Percentiles rank a stretch among this genome's conserved stretches.
phyloP scores from a whole-genome alignment of 2,797 vertebrate genomes.

The Hoplostethus atlanticus region DNA sequence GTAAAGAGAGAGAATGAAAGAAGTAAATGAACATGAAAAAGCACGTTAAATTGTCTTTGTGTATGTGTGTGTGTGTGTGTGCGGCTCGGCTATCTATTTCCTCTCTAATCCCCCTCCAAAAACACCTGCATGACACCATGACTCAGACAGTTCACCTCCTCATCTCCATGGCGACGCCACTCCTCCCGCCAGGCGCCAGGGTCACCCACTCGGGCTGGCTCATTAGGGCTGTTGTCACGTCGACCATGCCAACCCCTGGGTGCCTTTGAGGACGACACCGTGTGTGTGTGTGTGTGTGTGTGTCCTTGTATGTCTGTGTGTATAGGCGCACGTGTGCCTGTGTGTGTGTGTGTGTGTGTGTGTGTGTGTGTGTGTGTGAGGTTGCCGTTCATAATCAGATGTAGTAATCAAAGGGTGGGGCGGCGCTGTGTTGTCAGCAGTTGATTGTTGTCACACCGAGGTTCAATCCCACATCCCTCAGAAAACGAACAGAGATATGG shows the following conservation, averaged over 20 bases:
- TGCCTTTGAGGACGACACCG: conserved; percentile 77
- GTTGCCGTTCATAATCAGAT: conserved; percentile 59
- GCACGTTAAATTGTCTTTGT: no score
- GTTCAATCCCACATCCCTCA: conserved; percentile 40
- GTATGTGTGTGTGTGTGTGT: conserved; percentile 9
- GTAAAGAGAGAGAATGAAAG: conserved; percentile 8
- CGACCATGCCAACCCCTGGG: conserved; percentile 61
- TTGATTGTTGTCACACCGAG: conserved; percentile 47
- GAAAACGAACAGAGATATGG: conserved; percentile 31
- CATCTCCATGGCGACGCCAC: conserved; percentile 76
- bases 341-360: conserved; percentile 8
- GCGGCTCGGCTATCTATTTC: not conserved
- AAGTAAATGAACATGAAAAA: conserved; percentile 17
- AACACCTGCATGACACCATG: conserved; percentile 72
- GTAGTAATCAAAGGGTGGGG: conserved; percentile 45
- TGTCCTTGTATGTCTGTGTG: conserved; percentile 8
- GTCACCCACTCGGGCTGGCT: conserved; percentile 76
- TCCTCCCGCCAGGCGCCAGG: conserved; percentile 70
- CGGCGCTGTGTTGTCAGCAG: conserved; percentile 46
- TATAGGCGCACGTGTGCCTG: not conserved
- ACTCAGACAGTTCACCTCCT: conserved; percentile 67
- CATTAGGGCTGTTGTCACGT: conserved; percentile 79
- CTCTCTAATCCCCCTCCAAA: conserved; percentile 38
- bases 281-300: conserved; percentile 32
- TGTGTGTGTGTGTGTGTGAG: conserved; percentile 16